Base-by-base conservation (phyloP, 2,888 invertebrate species). In the Ophioninae sp. region DNA sequence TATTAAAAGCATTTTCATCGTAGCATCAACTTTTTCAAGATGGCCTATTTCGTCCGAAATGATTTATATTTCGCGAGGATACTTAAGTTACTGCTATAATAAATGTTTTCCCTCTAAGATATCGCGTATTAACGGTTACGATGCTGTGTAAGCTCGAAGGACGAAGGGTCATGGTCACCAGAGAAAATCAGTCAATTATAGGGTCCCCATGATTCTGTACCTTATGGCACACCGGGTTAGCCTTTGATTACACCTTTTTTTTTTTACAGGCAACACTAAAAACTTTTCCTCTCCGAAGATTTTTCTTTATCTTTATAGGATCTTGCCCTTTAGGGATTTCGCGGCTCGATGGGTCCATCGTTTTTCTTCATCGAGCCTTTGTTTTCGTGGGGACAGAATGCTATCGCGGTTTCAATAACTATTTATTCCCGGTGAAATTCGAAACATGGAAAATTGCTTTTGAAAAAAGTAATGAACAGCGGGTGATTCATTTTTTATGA, bases 181-280 rank as follows among this genome's bases (percentile, higher is more conserved):
- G 23, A 50, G 41, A 67, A 67, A 67, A 20, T 6, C 67, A 44
- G 44, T 44, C 44, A 13, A 67, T 21, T 21, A 50, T 68, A 7
- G 23, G 68, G 68, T 44, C 44, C 44, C 41, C 44, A 44, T 68
- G 13, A 44, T 44, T 68, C 20, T 44, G 44, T 21, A 68, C 56
- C 57, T 70, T 56, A 70, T 70, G 70, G 57, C 21, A 20, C 20
- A 20, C 30, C n/a, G 69, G 56, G 57, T 70, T 30, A 57, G 17
- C n/a, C 23, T 57, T 70, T 50, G 70, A 57, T 70, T 13, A 70
- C 56, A 20, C 37, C 2, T 57, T 70, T 57, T 70, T 57, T 57
- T 70, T 57, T 70, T 57, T 70, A 2, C 23, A 10, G 70, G 10
- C 56, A 56, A 10, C 57, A 8, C 56, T 70, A 56, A 20, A 56